Evolutionary conservation across 2,113 vertebrate genomes (phyloP), one percentile per base, ranked within the genome.

Genomic region (Zosterops borbonicus): DNA sequence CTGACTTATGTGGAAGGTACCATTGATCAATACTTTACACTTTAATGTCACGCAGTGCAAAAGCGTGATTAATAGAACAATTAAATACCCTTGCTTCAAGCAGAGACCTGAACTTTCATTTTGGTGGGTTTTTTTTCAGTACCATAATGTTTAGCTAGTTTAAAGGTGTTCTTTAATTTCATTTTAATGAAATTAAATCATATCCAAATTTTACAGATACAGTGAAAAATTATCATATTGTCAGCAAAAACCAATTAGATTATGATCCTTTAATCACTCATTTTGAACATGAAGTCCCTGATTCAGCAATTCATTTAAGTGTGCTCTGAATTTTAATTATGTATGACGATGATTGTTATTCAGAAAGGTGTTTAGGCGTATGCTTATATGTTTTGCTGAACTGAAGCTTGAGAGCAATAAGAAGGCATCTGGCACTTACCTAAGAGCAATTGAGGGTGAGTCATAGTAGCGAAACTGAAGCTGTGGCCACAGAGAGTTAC

Each of bases 41-140:
- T 85, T 87, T 62, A 92, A 85, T 88, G 84, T 96, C 94, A 94
- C 31, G 12, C 88, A 95, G 84, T 84, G 70, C 92, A 83, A 31
- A 95, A 90, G 79, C 73, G 63, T 96, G 96, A 97, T 96, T 97
- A 97, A 97, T 96, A 84, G 81, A 56, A 67, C 86, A 95, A 95
- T 94, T 96, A 96, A 89, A 89, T 89, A 84, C 35, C 63, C 86
- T 88, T 74, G 83, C 74, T 96, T 97, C 79, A 56, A 95, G 58
- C n/a, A 92, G 64, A 93, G 63, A 62, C 52, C 33, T 70, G 31
- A 92, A 89, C 35, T 53, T 83, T 52, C 6, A 52, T 84, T 95
- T 91, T 50, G 22, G 79, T 58, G 5, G 14, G 1, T 0, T 14
- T 89, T 89, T 87, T 76, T 74, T 25, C 25, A 55, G 24, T 82